Evolutionary conservation across 2,797 vertebrate genomes (phyloP).

Genomic region (Telmatherina bonti): DNA sequence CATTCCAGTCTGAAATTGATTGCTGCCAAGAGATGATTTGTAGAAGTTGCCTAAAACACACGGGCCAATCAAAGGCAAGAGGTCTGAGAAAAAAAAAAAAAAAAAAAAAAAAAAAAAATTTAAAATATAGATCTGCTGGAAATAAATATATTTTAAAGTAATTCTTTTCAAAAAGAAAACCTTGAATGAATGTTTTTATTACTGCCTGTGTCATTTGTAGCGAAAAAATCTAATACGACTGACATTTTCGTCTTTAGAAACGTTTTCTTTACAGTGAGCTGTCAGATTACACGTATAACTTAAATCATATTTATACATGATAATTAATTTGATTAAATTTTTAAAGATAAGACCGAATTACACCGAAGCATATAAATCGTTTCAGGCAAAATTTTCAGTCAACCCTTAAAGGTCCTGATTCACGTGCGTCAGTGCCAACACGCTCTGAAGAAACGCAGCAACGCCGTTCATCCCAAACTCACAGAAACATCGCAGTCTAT

Average conservation of each 20-base stretch:
- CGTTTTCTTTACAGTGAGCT: not conserved
- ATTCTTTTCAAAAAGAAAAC: no score
- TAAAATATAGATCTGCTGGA: no score
- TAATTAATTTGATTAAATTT: not conserved
- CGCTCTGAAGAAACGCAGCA: slow-evolving; percentile 15
- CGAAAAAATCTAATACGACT: not conserved
- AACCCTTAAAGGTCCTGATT: slow-evolving; percentile 71
- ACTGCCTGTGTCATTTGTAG: not conserved
- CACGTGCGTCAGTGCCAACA: slow-evolving; percentile 72
- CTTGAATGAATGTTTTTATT: not conserved
- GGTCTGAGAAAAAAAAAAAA: no score
- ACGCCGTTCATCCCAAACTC: not conserved
- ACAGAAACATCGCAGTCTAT: not conserved
- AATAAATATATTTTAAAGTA: no score
- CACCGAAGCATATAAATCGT: not conserved
- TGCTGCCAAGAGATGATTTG: no score
- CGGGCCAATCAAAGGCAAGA: no score
- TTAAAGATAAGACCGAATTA: not conserved
- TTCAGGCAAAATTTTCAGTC: slow-evolving; percentile 68
- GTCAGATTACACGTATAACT: not conserved
- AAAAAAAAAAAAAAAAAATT: no score
- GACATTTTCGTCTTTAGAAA: not conserved
- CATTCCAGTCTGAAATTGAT: no score
- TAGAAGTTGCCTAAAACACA: no score
- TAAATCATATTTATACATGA: not conserved